Conservation (phyloP, 2,797 vertebrate genomes). For the Podargus strigoides region DNA sequence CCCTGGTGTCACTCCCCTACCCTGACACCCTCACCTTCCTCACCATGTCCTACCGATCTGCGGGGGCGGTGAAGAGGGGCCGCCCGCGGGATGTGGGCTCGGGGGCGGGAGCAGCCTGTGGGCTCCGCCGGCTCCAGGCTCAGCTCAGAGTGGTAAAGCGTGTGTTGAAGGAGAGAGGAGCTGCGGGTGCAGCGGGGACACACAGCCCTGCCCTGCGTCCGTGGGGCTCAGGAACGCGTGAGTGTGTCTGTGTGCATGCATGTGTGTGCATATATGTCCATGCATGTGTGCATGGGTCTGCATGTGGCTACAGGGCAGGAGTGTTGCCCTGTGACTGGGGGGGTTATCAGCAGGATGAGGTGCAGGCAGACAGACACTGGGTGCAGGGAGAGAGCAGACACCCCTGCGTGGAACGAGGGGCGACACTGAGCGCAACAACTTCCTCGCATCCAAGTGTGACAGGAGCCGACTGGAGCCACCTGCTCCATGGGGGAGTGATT, state of each 20-base stretch:
- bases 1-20: no score
- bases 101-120: no score
- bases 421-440: not conserved
- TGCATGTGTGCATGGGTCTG: not conserved
- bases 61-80: no score
- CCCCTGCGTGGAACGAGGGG: fast-evolving
- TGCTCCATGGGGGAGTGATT: not conserved
- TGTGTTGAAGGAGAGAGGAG: not conserved
- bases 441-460: fast-evolving
- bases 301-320: not conserved
- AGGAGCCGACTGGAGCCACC: not conserved
- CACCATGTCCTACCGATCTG: no score
- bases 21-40: no score
- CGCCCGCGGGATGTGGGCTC: no score
- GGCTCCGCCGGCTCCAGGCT: not conserved
- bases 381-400: not conserved
- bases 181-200: not conserved
- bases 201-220: not conserved
- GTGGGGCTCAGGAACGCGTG: not conserved
- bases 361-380: not conserved
- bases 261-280: not conserved
- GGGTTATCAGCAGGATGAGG: not conserved
- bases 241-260: not conserved
- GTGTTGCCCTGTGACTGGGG: not conserved
- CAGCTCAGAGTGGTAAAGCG: not conserved